phyloP scores from a whole-genome alignment of 2,888 invertebrate genomes.

The Sylvicola cinctus region DNA sequence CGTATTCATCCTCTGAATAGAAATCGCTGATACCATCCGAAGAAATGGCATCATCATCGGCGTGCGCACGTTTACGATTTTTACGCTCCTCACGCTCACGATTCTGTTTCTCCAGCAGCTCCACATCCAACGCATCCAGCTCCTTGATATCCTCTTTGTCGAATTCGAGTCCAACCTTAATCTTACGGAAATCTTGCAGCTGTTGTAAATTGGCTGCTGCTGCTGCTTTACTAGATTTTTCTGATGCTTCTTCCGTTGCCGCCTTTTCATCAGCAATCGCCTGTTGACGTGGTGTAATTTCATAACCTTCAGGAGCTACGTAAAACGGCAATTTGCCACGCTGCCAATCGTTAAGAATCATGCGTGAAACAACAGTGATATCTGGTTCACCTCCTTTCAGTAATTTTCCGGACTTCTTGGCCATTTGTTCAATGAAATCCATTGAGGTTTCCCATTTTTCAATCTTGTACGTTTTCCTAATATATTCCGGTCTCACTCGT shows the following conservation, averaged over 20 bases:
- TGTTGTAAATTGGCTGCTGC: conserved; percentile 25
- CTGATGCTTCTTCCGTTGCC: conserved; percentile 1
- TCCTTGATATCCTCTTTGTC: conserved; percentile 33
- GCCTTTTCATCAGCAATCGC: conserved; percentile 12
- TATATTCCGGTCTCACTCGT: conserved; percentile 73
- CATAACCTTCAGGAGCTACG: conserved; percentile 67
- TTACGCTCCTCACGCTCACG: conserved; percentile 18
- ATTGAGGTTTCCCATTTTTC: conserved; percentile 56
- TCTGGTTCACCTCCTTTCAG: conserved; percentile 97
- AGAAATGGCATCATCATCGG: conserved; percentile 27
- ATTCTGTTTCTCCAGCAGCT: conserved; percentile 32
- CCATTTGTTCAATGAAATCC: conserved; percentile 84
- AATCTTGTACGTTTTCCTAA: conserved; percentile 77
- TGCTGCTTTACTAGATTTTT: conserved; percentile 18
- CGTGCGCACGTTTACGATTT: conserved; percentile 16
- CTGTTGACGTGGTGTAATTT: conserved; percentile 29
- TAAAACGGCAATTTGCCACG: conserved; percentile 93
- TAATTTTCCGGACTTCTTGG: conserved; percentile 69
- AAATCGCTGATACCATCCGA: conserved; percentile 45
- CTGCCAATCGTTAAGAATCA: conserved; percentile 98
- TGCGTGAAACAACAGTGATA: conserved; percentile 65
- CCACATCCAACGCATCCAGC: conserved; percentile 30
- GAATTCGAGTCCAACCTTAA: conserved; percentile 50
- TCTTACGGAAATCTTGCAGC: conserved; percentile 66
- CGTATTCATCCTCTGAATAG: conserved; percentile 41